A percentile compares a stretch with the other conserved stretches of the same genome.
phyloP scores from a whole-genome alignment of 2,888 invertebrate genomes.

The Diaphora mendica region DNA sequence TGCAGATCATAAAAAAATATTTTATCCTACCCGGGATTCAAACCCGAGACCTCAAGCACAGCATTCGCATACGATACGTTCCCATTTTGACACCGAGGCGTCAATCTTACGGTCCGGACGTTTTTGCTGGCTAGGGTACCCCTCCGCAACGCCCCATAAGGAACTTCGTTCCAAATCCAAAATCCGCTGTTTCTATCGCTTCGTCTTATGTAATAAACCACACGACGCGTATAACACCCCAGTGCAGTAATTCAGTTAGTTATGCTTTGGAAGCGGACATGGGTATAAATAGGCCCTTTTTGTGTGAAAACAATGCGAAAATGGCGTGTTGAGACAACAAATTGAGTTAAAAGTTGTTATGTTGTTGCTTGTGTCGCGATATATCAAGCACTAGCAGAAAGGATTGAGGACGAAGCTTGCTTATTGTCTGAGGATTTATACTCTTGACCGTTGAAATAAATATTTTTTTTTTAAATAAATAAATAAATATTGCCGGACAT shows the following conservation, averaged over 20 bases:
- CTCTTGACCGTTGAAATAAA: background rate
- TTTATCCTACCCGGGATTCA: too few relatives aligned
- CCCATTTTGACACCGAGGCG: too few relatives aligned
- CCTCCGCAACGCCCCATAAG: too few relatives aligned
- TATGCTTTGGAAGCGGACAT: conserved; percentile 47
- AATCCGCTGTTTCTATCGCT: conserved; percentile 8
- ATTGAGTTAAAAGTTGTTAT: conserved; percentile 32
- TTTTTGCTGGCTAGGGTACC: too few relatives aligned
- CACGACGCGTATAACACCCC: conserved; percentile 38
- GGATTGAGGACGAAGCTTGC: background rate
- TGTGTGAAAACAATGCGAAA: conserved; percentile 48
- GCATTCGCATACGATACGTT: too few relatives aligned
- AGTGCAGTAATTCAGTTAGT: conserved; percentile 60
- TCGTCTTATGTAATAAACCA: conserved; percentile 18
- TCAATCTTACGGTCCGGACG: too few relatives aligned
- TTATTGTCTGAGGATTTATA: background rate
- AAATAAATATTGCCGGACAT: too few relatives aligned
- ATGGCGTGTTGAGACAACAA: conserved; percentile 42
- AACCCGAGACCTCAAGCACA: too few relatives aligned
- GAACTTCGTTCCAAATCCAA: too few relatives aligned
- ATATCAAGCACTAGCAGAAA: background rate
- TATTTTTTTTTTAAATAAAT: too few relatives aligned
- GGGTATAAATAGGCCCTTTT: conserved; percentile 53
- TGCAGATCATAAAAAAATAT: too few relatives aligned
- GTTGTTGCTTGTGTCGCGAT: background rate